Evolutionary conservation across 2,888 invertebrate species (phyloP).

Genomic region (Tinea semifulvella): DNA sequence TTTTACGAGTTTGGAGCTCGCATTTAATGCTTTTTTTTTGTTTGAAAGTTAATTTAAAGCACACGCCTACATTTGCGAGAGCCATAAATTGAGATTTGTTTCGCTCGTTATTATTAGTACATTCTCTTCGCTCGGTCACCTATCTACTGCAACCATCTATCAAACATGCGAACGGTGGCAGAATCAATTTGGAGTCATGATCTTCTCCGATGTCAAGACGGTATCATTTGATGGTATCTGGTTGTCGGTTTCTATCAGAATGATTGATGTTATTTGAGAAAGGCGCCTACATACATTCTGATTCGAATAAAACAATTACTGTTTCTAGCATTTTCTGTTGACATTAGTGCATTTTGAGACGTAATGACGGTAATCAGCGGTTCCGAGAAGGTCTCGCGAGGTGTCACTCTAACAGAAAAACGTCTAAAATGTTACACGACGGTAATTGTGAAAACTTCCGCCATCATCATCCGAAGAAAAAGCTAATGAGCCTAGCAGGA

Average conservation of each 20-base stretch:
- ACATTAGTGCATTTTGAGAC: conserved; percentile 22
- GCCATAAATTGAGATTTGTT: conserved; percentile 15
- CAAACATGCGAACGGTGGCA: conserved; percentile 4
- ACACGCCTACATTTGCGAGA: conserved; percentile 9
- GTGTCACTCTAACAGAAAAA: conserved; percentile 5
- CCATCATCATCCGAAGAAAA: conserved; percentile 5
- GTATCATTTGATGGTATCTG: neutral
- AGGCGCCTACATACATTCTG: neutral
- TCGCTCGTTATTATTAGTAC: conserved; percentile 10
- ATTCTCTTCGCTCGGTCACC: conserved; percentile 5
- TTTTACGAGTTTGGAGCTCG: conserved; percentile 20
- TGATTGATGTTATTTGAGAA: conserved; percentile 5
- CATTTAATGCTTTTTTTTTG: conserved; percentile 21
- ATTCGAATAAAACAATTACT: conserved; percentile 8
- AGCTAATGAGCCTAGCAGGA: neutral
- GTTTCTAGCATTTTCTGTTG: conserved; percentile 19
- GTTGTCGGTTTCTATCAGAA: neutral
- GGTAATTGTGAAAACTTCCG: conserved; percentile 8
- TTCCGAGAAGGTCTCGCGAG: conserved; percentile 23
- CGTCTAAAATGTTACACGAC: conserved; percentile 7
- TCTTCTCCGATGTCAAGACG: conserved; percentile 1
- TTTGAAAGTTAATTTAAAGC: conserved; percentile 15
- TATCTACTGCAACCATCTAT: conserved; percentile 9
- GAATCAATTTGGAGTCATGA: conserved; percentile 10
- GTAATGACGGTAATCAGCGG: conserved; percentile 25